Evolutionary conservation across 1,140 invertebrate species (phyloP).

Genomic region (Dendroctonus valens): DNA sequence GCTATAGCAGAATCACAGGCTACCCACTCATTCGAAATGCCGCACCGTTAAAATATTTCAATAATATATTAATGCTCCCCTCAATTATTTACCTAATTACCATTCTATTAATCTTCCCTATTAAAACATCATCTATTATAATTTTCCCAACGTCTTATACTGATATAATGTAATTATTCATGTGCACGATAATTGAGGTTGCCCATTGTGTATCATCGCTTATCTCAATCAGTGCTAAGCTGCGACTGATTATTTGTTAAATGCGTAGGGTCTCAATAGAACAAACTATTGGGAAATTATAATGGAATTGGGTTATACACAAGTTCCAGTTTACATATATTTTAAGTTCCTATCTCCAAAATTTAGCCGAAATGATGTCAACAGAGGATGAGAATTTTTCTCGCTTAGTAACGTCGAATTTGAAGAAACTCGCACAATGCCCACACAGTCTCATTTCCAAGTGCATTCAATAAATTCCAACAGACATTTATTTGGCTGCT

Average conservation of each 20-base stretch:
- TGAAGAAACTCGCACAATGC: no score
- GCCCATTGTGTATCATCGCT: slow-evolving; percentile 2
- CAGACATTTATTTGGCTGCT: no score
- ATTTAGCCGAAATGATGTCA: no score
- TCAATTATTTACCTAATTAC: neutral
- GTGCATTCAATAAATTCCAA: no score
- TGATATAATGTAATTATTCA: slow-evolving; percentile 19
- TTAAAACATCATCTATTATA: slow-evolving; percentile 8
- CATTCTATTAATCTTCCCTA: slow-evolving; percentile 4
- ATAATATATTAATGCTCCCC: slow-evolving; percentile 5
- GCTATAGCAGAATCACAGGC: no score
- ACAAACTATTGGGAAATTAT: no score
- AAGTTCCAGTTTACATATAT: no score
- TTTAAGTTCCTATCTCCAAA: no score
- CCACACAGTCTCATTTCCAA: no score
- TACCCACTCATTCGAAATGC: neutral
- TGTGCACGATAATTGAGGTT: slow-evolving; percentile 7
- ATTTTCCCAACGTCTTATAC: neutral
- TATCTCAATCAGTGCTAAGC: slow-evolving; percentile 11
- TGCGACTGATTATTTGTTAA: neutral
- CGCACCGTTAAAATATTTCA: neutral
- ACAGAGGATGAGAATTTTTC: no score
- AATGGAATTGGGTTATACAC: no score
- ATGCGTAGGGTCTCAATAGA: neutral
- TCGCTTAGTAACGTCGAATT: no score